Evolutionary conservation across 2,113 vertebrate species (phyloP).

Genomic region (Saccopteryx bilineata): DNA sequence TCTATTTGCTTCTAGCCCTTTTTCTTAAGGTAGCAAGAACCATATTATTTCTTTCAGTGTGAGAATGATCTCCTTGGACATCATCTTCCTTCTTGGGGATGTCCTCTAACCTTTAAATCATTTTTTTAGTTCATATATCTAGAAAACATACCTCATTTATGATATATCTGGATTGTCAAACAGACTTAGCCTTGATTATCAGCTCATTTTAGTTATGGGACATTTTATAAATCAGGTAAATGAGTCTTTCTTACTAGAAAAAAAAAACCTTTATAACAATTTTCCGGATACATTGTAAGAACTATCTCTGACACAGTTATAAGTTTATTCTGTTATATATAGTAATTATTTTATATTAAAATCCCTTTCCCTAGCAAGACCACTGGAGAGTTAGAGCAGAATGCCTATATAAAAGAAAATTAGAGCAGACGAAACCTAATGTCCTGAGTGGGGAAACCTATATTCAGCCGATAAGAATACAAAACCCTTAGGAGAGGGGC

Average conservation of each 20-base stretch:
- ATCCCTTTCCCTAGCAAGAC: not conserved
- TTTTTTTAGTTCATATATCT: not conserved
- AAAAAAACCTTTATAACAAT: not conserved
- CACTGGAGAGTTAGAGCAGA: constrained; percentile 8
- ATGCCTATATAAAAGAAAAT: not conserved
- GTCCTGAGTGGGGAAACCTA: not conserved
- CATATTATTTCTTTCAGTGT: not conserved
- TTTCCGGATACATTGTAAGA: not conserved
- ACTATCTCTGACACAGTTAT: not conserved
- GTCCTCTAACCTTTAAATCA: not conserved
- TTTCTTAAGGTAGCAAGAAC: not conserved
- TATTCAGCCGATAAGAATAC: not conserved
- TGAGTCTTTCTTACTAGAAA: not conserved
- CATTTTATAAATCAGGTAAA: constrained; percentile 1
- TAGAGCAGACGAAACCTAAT: not conserved
- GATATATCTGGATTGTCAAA: not conserved
- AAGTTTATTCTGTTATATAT: not conserved
- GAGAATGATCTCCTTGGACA: not conserved
- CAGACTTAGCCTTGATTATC: not conserved
- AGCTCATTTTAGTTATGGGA: not conserved
- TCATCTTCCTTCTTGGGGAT: not conserved
- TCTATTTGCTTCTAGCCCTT: not conserved
- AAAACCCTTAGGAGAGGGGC: not conserved
- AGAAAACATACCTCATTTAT: not conserved
- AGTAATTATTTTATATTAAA: constrained; percentile 26